Conservation (phyloP, 2,888 invertebrate species). For the Meta bourneti region DNA sequence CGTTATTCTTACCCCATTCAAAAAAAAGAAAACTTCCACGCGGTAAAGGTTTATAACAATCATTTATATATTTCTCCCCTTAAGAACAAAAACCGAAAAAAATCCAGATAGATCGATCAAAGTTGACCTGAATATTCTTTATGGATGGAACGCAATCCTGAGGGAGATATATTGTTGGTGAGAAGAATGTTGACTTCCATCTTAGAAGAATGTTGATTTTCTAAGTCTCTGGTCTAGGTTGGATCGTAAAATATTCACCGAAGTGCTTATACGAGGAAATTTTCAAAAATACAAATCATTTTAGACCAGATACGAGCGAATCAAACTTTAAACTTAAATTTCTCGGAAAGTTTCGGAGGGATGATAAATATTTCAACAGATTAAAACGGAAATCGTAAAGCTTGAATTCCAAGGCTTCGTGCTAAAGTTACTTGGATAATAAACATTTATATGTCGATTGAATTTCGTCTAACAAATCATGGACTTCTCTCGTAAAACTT, state of each 20-base stretch:
- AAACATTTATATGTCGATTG: neutral
- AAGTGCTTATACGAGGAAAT: neutral
- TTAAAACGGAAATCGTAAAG: neutral
- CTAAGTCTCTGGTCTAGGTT: constrained; percentile 5
- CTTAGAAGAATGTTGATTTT: constrained; percentile 42
- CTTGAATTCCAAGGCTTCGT: neutral
- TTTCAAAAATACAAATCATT: neutral
- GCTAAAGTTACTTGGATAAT: neutral
- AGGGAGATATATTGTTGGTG: constrained; percentile 36
- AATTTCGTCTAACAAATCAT: neutral
- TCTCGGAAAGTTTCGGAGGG: neutral
- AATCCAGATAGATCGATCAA: constrained; percentile 35
- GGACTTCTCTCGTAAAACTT: neutral
- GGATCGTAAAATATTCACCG: constrained; percentile 10
- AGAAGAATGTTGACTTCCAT: constrained; percentile 50
- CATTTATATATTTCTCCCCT: neutral
- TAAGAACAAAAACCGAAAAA: neutral
- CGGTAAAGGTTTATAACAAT: neutral
- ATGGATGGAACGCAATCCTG: constrained; percentile 45
- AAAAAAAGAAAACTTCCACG: neutral
- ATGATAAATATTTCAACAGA: neutral
- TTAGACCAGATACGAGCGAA: neutral
- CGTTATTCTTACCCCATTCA: neutral
- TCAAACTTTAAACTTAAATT: constrained; percentile 20
- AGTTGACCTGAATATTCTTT: constrained; percentile 55